Evolutionary conservation across 2,888 invertebrate species (phyloP), one percentile per base, ranked within the genome.

Genomic region (Germaria angustata): DNA sequence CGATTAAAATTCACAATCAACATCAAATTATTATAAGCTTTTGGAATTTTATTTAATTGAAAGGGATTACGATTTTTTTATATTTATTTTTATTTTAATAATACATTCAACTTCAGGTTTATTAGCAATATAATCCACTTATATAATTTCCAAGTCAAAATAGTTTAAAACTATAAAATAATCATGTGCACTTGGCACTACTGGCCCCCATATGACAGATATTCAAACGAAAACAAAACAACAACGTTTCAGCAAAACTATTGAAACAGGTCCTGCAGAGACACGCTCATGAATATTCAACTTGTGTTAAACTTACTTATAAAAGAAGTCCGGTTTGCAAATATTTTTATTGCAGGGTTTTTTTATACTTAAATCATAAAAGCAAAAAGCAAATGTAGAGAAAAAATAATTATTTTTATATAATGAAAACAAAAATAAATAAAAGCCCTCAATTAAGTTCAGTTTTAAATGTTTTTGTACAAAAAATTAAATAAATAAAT

Each of bases 101-200:
- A 28, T 28, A 28, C 6, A 5, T 28, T 28, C 28, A 6, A n/a
- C n/a, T n/a, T n/a, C 20, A 17, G 2, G 9, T 39, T 41, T 4
- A 24, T 13, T 13, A 24, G 8, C 13, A 6, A 32, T 6, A 2
- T 20, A 7, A 20, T 17, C 32, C 17, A n/a, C 46, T 66, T 9
- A 66, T 49, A 36, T 15, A 0, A 36, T 51, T 61, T n/a, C 13
- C 68, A 24, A 66, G 57, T 57, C 57, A 57, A 51, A 46, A 53
- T 28, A 8, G 20, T 41, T 34, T 51, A 49, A 61, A 49, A 39
- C 32, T 41, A 79, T 59, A 71, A 39, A 53, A 41, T 49, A 68
- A 66, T 72, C 49, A 59, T 80, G n/a, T n/a, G 84, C 84, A 84
- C 84, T 84, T 84, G 84, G 83, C 73, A 84, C 84, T 84, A 84